Conservation (phyloP, 2,888 invertebrate species). For the Drosophila acutilabella region DNA sequence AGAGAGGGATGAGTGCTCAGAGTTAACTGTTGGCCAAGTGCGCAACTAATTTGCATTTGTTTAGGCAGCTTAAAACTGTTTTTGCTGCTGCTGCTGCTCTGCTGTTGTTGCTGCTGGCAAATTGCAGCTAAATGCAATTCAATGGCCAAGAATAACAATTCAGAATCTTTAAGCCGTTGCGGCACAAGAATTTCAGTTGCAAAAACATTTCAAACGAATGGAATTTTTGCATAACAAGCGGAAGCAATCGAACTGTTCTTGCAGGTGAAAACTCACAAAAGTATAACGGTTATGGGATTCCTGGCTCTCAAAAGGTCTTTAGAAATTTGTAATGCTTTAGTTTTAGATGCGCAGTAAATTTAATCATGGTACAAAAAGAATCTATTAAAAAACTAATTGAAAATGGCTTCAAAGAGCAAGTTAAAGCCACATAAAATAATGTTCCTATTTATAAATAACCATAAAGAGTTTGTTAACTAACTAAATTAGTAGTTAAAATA, state of each 20-base stretch:
- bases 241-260: slow-evolving; percentile 21
- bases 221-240: slow-evolving; percentile 39
- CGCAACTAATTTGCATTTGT: slow-evolving; percentile 77
- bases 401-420: too few species aligned
- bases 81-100: neutral
- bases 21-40: slow-evolving; percentile 73
- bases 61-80: slow-evolving; percentile 44
- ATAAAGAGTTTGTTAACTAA: too few species aligned
- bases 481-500: too few species aligned
- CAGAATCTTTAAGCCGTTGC: slow-evolving; percentile 36
- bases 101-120: slow-evolving; percentile 17
- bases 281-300: neutral
- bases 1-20: slow-evolving; percentile 45
- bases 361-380: too few species aligned
- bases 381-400: too few species aligned
- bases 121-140: slow-evolving; percentile 49
- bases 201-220: neutral
- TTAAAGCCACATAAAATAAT: too few species aligned
- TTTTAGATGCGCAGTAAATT: neutral
- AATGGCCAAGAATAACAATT: slow-evolving; percentile 46
- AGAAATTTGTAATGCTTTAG: neutral
- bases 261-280: slow-evolving; percentile 2
- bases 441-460: too few species aligned
- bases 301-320: neutral
- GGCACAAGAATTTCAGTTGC: slow-evolving; percentile 40